These are phyloP conservation scores for Dendrolimus houi DNA, from an alignment of 2,888 invertebrate genomes.

Conservation along the genomic window DNA sequence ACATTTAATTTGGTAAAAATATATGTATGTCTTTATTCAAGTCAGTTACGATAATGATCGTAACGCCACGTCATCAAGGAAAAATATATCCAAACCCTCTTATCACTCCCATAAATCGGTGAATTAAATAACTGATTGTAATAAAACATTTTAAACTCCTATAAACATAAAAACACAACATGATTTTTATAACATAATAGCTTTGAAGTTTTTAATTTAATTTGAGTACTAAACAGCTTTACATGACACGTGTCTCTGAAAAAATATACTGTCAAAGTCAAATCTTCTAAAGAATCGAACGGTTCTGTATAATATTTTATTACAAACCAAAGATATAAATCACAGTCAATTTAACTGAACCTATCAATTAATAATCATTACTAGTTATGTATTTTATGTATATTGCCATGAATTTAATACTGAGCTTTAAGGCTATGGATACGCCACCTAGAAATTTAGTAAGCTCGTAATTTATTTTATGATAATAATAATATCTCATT, in stretches of 20 bases:
- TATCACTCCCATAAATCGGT: not conserved
- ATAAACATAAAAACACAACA: not conserved
- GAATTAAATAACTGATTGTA: not conserved
- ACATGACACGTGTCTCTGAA: not conserved
- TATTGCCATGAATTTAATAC: too few relatives aligned
- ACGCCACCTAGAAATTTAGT: too few relatives aligned
- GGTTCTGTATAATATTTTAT: not conserved
- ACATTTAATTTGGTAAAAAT: too few relatives aligned
- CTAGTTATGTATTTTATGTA: too few relatives aligned
- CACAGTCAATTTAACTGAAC: too few relatives aligned
- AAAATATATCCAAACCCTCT: not conserved
- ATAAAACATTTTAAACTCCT: not conserved
- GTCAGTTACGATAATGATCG: too few relatives aligned
- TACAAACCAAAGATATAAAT: not conserved
- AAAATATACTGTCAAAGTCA: not conserved
- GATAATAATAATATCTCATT: too few relatives aligned
- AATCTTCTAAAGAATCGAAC: not conserved
- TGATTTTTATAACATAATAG: not conserved
- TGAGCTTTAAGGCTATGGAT: too few relatives aligned
- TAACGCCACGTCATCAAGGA: not conserved
- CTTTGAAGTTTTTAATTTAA: not conserved
- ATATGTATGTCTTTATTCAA: too few relatives aligned
- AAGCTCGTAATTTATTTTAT: too few relatives aligned
- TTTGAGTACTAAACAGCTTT: conserved; percentile 7
- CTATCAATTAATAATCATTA: too few relatives aligned